Conservation (phyloP, 2,797 vertebrate species). For the Pseudochirops cupreus region DNA sequence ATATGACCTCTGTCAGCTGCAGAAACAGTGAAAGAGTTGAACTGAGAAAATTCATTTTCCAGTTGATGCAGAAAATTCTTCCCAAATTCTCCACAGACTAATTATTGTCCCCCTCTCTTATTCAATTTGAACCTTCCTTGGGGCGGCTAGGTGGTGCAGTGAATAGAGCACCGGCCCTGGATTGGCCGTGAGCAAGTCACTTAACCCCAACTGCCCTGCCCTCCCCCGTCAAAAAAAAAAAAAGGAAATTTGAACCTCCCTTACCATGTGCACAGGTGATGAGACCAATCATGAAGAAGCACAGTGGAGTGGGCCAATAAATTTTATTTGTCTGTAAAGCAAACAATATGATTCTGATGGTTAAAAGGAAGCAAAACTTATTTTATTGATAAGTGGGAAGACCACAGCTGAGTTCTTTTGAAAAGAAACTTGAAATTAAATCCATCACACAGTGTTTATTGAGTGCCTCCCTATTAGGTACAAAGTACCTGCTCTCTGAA, state of each 20-base stretch:
- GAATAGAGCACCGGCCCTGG: too few relatives aligned
- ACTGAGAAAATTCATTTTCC: conserved; percentile 38
- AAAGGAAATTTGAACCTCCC: neutral
- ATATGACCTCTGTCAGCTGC: neutral
- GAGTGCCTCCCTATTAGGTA: conserved; percentile 7
- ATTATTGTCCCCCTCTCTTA: neutral
- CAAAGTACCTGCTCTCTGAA: conserved; percentile 15
- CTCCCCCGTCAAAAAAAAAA: too few relatives aligned
- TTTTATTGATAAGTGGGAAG: neutral
- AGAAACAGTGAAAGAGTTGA: conserved; percentile 5
- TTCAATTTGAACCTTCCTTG: conserved; percentile 12
- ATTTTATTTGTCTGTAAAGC: neutral
- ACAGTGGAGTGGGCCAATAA: conserved; percentile 1
- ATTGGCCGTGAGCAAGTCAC: too few relatives aligned
- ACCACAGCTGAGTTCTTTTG: neutral
- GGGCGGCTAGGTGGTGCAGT: too few relatives aligned
- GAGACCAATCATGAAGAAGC: conserved; percentile 27
- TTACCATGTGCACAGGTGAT: conserved; percentile 1
- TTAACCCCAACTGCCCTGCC: too few relatives aligned
- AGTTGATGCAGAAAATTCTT: conserved; percentile 7
- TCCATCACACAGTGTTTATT: conserved; percentile 1
- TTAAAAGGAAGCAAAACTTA: neutral
- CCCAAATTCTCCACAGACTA: conserved; percentile 22
- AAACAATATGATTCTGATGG: neutral
- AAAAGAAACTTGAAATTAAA: conserved; percentile 28